Evolutionary conservation across 2,888 invertebrate species (phyloP).

Genomic region (Drosophila aldrichi): DNA sequence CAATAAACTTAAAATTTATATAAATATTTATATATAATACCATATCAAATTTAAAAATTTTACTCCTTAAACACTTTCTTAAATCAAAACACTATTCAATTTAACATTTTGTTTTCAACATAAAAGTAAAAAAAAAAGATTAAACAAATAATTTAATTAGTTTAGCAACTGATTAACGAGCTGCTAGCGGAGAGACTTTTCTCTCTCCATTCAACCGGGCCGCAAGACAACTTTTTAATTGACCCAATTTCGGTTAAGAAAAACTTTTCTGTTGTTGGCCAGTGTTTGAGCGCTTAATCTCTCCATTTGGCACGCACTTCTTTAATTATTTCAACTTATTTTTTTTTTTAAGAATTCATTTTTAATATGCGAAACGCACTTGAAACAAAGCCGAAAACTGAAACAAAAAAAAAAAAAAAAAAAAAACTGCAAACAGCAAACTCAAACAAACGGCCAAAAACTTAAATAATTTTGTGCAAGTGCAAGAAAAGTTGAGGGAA

Average conservation of each 20-base stretch:
- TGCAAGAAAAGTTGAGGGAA: constrained; percentile 59
- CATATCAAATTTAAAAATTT: too few species aligned
- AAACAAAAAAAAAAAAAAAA: constrained; percentile 44
- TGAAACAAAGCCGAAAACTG: constrained; percentile 48
- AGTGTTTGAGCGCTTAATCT: constrained; percentile 44
- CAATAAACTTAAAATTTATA: too few species aligned
- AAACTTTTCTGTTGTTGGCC: constrained; percentile 1
- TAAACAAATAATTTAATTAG: neutral
- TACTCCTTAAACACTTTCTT: neutral
- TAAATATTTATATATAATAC: too few species aligned
- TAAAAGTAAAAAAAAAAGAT: neutral
- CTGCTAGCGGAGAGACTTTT: constrained; percentile 9
- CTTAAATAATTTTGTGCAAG: constrained; percentile 70
- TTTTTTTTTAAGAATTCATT: neutral
- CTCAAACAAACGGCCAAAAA: constrained; percentile 67
- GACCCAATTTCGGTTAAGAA: constrained; percentile 42
- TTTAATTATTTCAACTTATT: constrained; percentile 28
- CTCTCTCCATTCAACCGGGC: constrained; percentile 17
- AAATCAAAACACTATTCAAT: constrained; percentile 2
- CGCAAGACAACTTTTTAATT: constrained; percentile 38
- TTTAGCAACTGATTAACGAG: constrained; percentile 10
- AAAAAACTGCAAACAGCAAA: constrained; percentile 28
- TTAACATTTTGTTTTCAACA: neutral
- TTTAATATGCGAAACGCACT: constrained; percentile 46
- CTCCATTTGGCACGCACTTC: constrained; percentile 49